Evolutionary conservation across 2,797 vertebrate genomes (phyloP).

Genomic region (Salmo trutta): DNA sequence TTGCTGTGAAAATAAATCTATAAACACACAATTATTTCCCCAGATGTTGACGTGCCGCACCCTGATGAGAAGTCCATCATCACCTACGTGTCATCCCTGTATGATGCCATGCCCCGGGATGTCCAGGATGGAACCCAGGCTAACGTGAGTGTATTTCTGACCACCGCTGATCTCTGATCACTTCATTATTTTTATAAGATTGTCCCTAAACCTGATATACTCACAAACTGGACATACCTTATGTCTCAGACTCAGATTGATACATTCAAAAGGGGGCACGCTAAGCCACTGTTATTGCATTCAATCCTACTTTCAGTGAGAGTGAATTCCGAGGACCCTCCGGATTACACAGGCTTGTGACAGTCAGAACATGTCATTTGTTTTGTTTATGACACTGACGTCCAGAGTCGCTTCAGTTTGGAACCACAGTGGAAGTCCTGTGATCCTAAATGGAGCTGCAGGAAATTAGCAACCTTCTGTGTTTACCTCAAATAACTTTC

Average conservation of each 20-base stretch:
- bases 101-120: constrained; percentile 90
- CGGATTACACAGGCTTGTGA: too few species aligned
- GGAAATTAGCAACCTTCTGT: constrained; percentile 45
- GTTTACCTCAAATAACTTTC: constrained; percentile 25
- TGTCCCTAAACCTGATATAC: too few species aligned
- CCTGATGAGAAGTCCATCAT: constrained; percentile 99
- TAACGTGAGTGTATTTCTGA: constrained; percentile 77
- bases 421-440: constrained; percentile 46
- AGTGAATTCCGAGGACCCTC: too few species aligned
- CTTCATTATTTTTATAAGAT: not conserved
- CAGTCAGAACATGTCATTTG: too few species aligned
- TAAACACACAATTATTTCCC: constrained; percentile 18
- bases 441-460: constrained; percentile 39
- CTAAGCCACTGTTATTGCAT: too few species aligned
- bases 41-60: constrained; percentile 92
- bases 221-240: too few species aligned
- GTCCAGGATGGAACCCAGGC: constrained; percentile 75
- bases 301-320: too few species aligned
- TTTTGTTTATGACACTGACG: not conserved
- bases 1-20: not conserved
- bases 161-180: not conserved
- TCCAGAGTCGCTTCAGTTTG: not conserved
- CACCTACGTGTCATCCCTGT: constrained; percentile 95
- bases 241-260: too few species aligned
- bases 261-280: too few species aligned